These are phyloP conservation scores for Dromaius novaehollandiae DNA, from an alignment of 2,113 vertebrate species.

Conservation along the genomic window DNA sequence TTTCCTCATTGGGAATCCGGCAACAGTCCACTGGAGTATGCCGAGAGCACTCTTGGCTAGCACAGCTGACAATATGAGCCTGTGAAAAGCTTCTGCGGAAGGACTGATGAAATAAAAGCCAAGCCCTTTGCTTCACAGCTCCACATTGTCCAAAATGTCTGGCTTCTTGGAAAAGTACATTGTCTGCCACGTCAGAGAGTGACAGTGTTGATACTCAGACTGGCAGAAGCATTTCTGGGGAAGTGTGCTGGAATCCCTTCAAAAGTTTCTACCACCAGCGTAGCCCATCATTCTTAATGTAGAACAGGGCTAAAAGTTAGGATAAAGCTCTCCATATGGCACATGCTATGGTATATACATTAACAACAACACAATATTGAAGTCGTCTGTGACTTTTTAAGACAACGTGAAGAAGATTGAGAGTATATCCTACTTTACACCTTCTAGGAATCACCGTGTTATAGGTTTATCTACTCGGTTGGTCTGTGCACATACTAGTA, in stretches of 20 bases:
- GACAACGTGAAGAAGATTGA: not conserved
- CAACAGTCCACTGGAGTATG: not conserved
- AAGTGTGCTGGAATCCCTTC: not conserved
- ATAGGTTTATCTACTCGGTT: not conserved
- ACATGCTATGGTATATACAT: not conserved
- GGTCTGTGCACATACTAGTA: not conserved
- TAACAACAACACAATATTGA: not conserved
- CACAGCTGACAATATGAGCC: not conserved
- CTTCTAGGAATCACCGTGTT: not conserved
- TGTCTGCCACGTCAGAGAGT: not conserved
- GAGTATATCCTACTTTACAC: not conserved
- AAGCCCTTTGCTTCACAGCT: not conserved
- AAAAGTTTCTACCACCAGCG: not conserved
- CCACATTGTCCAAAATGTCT: not conserved
- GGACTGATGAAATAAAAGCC: not conserved
- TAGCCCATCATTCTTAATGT: not conserved
- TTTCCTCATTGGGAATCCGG: not conserved
- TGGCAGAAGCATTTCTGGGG: not conserved
- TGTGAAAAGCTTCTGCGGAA: not conserved
- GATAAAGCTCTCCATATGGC: not conserved
- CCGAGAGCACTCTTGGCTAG: not conserved
- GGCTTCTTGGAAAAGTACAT: not conserved
- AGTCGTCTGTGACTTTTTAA: not conserved
- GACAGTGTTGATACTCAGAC: not conserved
- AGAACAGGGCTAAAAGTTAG: not conserved